Base-by-base conservation (phyloP, 2,113 vertebrate species). In the Erythrocercus mccallii region DNA sequence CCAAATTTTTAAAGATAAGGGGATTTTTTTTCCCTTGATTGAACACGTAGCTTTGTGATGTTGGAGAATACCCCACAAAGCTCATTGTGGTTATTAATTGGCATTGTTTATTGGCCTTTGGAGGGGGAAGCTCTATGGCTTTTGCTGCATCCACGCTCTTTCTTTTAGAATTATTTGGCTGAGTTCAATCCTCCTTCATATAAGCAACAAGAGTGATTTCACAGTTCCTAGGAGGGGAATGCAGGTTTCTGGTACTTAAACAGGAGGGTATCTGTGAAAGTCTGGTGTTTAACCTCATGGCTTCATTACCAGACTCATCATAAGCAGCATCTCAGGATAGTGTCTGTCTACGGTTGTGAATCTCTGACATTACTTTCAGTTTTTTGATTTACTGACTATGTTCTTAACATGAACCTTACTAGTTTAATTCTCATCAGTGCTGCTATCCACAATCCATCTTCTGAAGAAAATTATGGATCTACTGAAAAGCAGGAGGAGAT, bases 361-460 rank as follows among this genome's bases (percentile, higher is more conserved):
- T 81, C 72, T 83, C 71, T 74, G 76, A 72, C 79, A 44, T 86
- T 66, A 48, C 76, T 92, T 92, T 60, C 85, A 88, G 37, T 5
- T 83, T 83, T 96, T 92, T 96, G 93, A 97, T 95, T 96, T 93
- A 96, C 90, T 88, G 94, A 97, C 88, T 96, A 71, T 96, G 88
- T 97, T 96, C 93, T 95, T 97, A 96, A 96, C 94, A 80, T 93
- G 96, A 96, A 93, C 93, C 93, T 96, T 93, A 64, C 90, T 95
- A 94, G 79, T 94, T 94, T 96, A 97, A 96, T 96, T 96, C 94
- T 96, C 93, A 96, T 96, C 96, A 94, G 92, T 61, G 56, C 90
- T 86, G 79, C 94, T 90, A 77, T 86, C 92, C 0, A 2, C 88
- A 86, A 88, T 97, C 91, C 48, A 84, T 96, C 96, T 97, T 93